A percentile compares a stretch with the other conserved stretches of the same genome.
Conservation (phyloP, 2,888 invertebrate genomes). For the Tipula helvola region DNA sequence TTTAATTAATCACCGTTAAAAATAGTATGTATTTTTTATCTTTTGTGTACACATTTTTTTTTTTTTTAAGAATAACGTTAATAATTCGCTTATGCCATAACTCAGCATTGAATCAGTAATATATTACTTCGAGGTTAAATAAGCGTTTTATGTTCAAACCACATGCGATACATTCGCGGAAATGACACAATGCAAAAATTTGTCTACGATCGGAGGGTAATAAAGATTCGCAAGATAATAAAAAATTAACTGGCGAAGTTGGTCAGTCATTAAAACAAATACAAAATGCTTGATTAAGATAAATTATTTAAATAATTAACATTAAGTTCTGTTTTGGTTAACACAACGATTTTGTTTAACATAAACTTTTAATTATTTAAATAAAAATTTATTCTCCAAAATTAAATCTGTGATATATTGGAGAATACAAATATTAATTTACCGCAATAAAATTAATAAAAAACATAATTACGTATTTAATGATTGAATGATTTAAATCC, state of each 20-base stretch:
- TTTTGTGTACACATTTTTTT: too few relatives aligned
- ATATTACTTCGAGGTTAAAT: too few relatives aligned
- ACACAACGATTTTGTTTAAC: neutral
- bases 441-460: neutral
- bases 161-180: slow-evolving; percentile 78
- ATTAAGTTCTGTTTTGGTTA: neutral
- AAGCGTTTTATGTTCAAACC: slow-evolving; percentile 66
- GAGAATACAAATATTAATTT: too few relatives aligned
- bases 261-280: slow-evolving; percentile 36
- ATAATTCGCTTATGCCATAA: too few relatives aligned
- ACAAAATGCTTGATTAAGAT: too few relatives aligned
- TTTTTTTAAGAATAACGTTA: too few relatives aligned
- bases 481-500: neutral
- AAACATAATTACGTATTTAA: neutral
- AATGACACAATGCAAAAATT: slow-evolving; percentile 58
- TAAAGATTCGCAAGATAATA: slow-evolving; percentile 54
- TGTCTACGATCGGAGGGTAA: slow-evolving; percentile 55
- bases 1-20: too few relatives aligned
- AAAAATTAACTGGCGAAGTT: too few relatives aligned
- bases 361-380: neutral
- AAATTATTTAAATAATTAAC: slow-evolving; percentile 20
- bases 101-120: too few relatives aligned
- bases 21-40: too few relatives aligned
- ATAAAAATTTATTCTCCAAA: too few relatives aligned
- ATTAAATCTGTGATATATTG: too few relatives aligned